Percentiles rank a stretch among this genome's conserved stretches.
These are phyloP conservation scores for Myoxocephalus aenaeus DNA, from an alignment of 2,797 vertebrate species.

Conservation along the genomic window DNA sequence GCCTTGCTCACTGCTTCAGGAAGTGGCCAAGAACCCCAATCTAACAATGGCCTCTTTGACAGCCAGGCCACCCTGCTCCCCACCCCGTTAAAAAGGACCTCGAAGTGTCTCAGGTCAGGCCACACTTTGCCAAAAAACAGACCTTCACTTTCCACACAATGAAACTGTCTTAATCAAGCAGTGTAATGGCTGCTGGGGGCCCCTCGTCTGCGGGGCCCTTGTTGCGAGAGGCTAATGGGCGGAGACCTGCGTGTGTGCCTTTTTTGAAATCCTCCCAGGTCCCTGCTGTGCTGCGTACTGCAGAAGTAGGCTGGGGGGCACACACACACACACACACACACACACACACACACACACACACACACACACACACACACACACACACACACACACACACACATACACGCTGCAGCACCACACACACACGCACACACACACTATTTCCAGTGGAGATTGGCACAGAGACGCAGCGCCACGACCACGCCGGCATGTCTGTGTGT, in stretches of 20 bases:
- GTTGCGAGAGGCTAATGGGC: constrained; percentile 66
- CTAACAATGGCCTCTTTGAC: constrained; percentile 36
- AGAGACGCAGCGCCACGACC: constrained; percentile 71
- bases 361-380: neutral
- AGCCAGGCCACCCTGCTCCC: constrained; percentile 22
- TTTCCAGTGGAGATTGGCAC: constrained; percentile 64
- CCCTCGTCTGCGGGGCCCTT: constrained; percentile 52
- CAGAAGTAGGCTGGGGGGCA: constrained; percentile 68
- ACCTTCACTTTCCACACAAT: constrained; percentile 43
- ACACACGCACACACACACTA: constrained; percentile 31
- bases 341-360: neutral
- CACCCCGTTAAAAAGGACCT: constrained; percentile 30
- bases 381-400: constrained; percentile 48
- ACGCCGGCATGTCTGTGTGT: constrained; percentile 27
- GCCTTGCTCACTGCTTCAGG: constrained; percentile 41
- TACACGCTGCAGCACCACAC: constrained; percentile 16
- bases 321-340: constrained; percentile 57
- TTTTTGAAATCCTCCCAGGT: constrained; percentile 62
- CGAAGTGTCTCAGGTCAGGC: constrained; percentile 52
- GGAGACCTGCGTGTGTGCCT: constrained; percentile 71
- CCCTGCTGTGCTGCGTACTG: constrained; percentile 74
- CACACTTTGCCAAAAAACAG: constrained; percentile 43
- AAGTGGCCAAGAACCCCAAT: constrained; percentile 13
- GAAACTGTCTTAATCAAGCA: constrained; percentile 42
- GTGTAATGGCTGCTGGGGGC: constrained; percentile 39